These are phyloP conservation scores for Rhagonycha fulva DNA, from an alignment of 2,888 invertebrate genomes.

Conservation along the genomic window DNA sequence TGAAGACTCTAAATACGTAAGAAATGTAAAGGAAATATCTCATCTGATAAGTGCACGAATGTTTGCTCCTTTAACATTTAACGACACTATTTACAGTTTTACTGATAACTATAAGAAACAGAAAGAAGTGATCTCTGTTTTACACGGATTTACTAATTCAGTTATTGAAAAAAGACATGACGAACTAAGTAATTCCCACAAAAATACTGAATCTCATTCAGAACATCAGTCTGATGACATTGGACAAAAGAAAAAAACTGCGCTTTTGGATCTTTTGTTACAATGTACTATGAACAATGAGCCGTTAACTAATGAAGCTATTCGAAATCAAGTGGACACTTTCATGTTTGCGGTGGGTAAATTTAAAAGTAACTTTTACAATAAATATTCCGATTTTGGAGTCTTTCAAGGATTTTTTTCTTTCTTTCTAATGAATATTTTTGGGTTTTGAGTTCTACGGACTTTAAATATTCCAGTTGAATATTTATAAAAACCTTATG, in stretches of 20 bases:
- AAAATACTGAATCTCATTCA: constrained; percentile 40
- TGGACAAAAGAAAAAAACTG: not conserved
- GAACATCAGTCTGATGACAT: constrained; percentile 50
- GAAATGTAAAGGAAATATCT: constrained; percentile 64
- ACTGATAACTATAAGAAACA: constrained; percentile 63
- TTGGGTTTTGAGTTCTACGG: too few relatives aligned
- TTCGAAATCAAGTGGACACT: constrained; percentile 73
- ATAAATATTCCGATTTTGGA: too few relatives aligned
- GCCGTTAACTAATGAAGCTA: constrained; percentile 61
- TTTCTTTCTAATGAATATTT: too few relatives aligned
- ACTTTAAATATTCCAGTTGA: too few relatives aligned
- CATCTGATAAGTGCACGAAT: constrained; percentile 41
- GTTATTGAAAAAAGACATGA: constrained; percentile 59
- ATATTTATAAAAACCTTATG: too few relatives aligned
- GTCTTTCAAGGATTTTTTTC: too few relatives aligned
- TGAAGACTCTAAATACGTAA: constrained; percentile 71
- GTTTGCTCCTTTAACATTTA: constrained; percentile 56
- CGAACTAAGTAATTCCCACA: constrained; percentile 34
- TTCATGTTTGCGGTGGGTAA: constrained; percentile 70
- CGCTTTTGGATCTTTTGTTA: not conserved
- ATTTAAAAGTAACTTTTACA: too few relatives aligned
- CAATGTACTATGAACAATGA: constrained; percentile 51
- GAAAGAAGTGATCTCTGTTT: constrained; percentile 53
- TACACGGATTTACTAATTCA: constrained; percentile 60
- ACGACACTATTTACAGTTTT: constrained; percentile 59